These are phyloP conservation scores for Corythucha ciliata DNA, from an alignment of 2,888 invertebrate genomes.

Conservation along the genomic window DNA sequence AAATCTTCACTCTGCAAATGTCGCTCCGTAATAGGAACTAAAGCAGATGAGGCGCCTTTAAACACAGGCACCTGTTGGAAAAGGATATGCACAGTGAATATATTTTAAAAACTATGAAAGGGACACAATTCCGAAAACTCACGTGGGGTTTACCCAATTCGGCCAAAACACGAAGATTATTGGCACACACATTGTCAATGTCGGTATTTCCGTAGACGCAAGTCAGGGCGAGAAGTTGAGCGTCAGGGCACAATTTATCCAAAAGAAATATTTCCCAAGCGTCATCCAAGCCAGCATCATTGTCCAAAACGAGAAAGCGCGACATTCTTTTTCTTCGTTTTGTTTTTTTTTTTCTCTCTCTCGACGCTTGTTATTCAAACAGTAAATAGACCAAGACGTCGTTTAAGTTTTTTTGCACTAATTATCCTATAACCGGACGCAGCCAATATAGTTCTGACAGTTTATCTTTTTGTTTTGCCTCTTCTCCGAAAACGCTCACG, in stretches of 20 bases:
- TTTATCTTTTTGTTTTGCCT: too few species aligned
- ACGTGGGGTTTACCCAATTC: slow-evolving; percentile 21
- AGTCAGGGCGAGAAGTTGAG: slow-evolving; percentile 57
- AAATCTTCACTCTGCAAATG: slow-evolving; percentile 12
- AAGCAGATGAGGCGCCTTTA: slow-evolving; percentile 46
- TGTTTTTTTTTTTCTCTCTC: too few species aligned
- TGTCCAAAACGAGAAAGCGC: slow-evolving; percentile 47
- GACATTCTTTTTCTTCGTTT: too few species aligned
- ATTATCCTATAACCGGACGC: too few species aligned
- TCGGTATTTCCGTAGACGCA: slow-evolving; percentile 70
- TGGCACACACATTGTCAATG: slow-evolving; percentile 52
- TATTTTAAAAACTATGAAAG: too few species aligned
- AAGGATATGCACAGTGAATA: too few species aligned
- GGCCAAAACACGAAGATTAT: slow-evolving; percentile 25
- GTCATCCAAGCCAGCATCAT: slow-evolving; percentile 57
- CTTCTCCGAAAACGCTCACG: too few species aligned
- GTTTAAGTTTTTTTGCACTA: too few species aligned
- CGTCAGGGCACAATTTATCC: slow-evolving; percentile 46
- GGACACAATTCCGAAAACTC: too few species aligned
- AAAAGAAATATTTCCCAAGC: slow-evolving; percentile 53
- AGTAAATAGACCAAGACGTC: too few species aligned
- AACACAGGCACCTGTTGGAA: slow-evolving; percentile 57
- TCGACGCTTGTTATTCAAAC: too few species aligned
- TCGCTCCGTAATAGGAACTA: slow-evolving; percentile 18
- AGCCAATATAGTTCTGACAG: too few species aligned